Evolutionary conservation across 2,113 vertebrate species (phyloP), one percentile per base, ranked within the genome.

Genomic region (Mionectes macconnelli): DNA sequence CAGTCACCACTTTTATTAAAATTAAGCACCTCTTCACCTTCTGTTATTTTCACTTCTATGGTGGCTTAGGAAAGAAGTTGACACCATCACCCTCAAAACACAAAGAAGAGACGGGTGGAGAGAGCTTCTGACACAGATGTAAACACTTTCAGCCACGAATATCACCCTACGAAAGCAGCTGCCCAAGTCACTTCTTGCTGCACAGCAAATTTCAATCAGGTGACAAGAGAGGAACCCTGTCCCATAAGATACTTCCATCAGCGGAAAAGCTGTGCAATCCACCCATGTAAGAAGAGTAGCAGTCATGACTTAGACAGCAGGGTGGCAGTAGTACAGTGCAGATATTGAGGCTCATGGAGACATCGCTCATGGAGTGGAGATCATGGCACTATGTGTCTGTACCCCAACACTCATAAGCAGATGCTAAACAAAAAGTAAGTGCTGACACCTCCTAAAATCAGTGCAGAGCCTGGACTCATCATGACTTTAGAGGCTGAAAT

Each of bases 371-470:
- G 28, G 33, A 69, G 31, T 1, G 5, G 31, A 52, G n/a, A 37
- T 37, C 33, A 70, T 0, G 0, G 27, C 42, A 24, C n/a, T 27
- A 16, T 11, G 1, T 5, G 12, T 22, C 47, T 42, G 8, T 22
- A 33, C 14, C 45, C n/a, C 47, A 63, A 31, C 0, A 3, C 21
- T 39, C 28, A 27, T 6, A 24, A 31, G 39, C 27, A 39, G 37
- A 53, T 39, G 37, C n/a, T 31, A 16, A 68, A 39, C n/a, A 56
- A 24, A 28, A 73, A 57, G 2, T 28, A 37, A 70, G 50, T 8
- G 57, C 7, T 31, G 23, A 17, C 27, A 57, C 7, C 21, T 68
- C 8, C 12, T 17, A 50, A 75, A 91, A 78, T 0, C 10, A 28
- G 55, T 53, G 35, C 28, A 50, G 62, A 73, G 19, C 28, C 60